These are phyloP conservation scores for Heliocidaris tuberculata DNA, from an alignment of 35 echinoderm and acorn worm genomes.

Conservation along the genomic window DNA sequence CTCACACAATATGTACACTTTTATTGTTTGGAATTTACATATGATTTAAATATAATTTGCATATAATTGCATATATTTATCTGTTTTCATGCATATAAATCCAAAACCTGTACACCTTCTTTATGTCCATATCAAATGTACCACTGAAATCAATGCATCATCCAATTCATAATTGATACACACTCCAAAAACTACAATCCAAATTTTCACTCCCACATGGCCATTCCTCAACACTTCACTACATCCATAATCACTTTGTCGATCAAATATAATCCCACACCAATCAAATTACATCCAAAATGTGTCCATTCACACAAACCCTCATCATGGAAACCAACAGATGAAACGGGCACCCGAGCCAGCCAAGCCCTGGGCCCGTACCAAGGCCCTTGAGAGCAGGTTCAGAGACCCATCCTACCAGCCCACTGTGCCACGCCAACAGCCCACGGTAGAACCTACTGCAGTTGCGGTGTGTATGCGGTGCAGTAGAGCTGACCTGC, in stretches of 20 bases:
- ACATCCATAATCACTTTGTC: not conserved
- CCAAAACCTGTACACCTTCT: not conserved
- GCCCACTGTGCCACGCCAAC: not conserved
- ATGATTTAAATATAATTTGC: not conserved
- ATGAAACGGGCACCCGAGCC: not conserved
- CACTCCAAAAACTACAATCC: no score
- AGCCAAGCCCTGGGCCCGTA: conserved; percentile 69
- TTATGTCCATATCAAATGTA: not conserved
- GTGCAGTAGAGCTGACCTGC: not conserved
- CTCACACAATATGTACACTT: not conserved
- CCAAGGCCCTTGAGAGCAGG: conserved; percentile 73
- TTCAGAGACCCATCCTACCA: conserved; percentile 51
- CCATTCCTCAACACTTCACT: not conserved
- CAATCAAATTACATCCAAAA: not conserved
- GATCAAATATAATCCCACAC: not conserved
- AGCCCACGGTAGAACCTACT: conserved; percentile 22
- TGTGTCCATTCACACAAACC: not conserved
- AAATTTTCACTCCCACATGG: not conserved
- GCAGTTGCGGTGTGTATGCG: conserved; percentile 26
- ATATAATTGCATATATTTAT: not conserved
- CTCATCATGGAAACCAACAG: conserved; percentile 19
- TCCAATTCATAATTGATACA: no score
- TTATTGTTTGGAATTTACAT: not conserved
- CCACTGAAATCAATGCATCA: not conserved
- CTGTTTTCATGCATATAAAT: not conserved